phyloP scores from a whole-genome alignment of 1,140 invertebrate species.

The Linepithema humile region DNA sequence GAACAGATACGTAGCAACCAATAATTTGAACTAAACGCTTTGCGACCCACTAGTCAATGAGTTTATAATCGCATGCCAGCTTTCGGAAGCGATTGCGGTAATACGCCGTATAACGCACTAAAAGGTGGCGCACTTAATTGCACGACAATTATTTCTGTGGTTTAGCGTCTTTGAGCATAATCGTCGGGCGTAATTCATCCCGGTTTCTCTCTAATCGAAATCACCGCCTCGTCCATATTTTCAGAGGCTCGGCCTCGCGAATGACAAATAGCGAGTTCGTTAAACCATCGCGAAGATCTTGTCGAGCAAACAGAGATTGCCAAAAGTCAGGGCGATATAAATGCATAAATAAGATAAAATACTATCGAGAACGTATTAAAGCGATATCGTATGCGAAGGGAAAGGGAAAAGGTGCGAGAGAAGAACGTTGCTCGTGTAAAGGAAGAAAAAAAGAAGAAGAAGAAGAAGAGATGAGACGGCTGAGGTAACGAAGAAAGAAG shows the following conservation, averaged over 20 bases:
- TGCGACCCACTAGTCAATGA: not conserved
- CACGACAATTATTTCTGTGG: not conserved
- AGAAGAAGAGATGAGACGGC: conserved; percentile 1
- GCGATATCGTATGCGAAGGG: conserved; percentile 52
- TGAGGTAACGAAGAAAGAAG: conserved; percentile 40
- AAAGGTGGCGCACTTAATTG: not conserved
- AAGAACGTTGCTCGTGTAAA: conserved; percentile 16
- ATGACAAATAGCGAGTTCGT: conserved; percentile 41
- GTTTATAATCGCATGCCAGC: conserved; percentile 4
- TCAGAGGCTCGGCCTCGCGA: too few relatives aligned
- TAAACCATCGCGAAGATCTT: not conserved
- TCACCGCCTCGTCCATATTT: not conserved
- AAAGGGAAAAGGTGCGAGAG: not conserved
- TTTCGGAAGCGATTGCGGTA: conserved; percentile 35
- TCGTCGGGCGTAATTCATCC: not conserved
- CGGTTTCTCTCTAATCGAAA: not conserved
- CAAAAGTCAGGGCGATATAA: conserved; percentile 57
- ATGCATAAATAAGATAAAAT: conserved; percentile 68
- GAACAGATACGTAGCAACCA: not conserved
- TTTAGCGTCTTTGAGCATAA: not conserved
- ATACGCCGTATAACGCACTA: not conserved
- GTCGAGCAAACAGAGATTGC: not conserved
- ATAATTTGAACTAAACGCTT: conserved; percentile 32
- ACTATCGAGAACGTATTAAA: conserved; percentile 58
- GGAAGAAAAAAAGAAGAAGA: conserved; percentile 40